Percentiles rank a stretch among this genome's conserved stretches.
phyloP scores from a whole-genome alignment of 2,888 invertebrate species.

The Salpingus planirostris region DNA sequence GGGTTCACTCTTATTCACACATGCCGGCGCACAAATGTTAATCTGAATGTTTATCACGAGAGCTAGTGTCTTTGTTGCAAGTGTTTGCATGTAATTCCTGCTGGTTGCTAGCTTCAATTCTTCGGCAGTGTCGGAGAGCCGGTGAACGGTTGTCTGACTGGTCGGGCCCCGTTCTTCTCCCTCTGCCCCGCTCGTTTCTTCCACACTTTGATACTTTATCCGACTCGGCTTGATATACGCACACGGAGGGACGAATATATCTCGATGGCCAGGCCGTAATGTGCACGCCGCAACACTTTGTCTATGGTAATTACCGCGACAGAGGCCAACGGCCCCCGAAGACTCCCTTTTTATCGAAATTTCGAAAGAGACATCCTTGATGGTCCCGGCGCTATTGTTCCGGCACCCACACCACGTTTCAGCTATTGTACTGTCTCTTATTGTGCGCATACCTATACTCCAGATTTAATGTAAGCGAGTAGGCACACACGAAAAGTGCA shows the following conservation, averaged over 20 bases:
- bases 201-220: not conserved
- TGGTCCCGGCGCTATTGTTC: too few relatives aligned
- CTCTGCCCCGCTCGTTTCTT: conserved; percentile 5
- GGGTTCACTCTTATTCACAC: too few relatives aligned
- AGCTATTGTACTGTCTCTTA: too few relatives aligned
- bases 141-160: conserved; percentile 21
- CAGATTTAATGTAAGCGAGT: too few relatives aligned
- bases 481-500: not conserved
- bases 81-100: conserved; percentile 6
- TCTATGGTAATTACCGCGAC: not conserved
- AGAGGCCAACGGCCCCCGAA: too few relatives aligned
- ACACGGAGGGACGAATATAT: conserved; percentile 10
- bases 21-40: too few relatives aligned
- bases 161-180: conserved; percentile 15
- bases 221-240: conserved; percentile 5
- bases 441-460: too few relatives aligned
- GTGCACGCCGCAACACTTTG: conserved; percentile 3
- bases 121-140: conserved; percentile 17
- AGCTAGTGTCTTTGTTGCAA: conserved; percentile 7
- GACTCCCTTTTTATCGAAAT: too few relatives aligned
- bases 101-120: conserved; percentile 10
- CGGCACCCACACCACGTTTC: too few relatives aligned
- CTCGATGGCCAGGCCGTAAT: conserved; percentile 9
- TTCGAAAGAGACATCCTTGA: too few relatives aligned
- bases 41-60: too few relatives aligned